Percentiles rank a stretch among this genome's conserved stretches.
phyloP scores from a whole-genome alignment of 2,888 invertebrate species.

The Pediacus dermestoides region DNA sequence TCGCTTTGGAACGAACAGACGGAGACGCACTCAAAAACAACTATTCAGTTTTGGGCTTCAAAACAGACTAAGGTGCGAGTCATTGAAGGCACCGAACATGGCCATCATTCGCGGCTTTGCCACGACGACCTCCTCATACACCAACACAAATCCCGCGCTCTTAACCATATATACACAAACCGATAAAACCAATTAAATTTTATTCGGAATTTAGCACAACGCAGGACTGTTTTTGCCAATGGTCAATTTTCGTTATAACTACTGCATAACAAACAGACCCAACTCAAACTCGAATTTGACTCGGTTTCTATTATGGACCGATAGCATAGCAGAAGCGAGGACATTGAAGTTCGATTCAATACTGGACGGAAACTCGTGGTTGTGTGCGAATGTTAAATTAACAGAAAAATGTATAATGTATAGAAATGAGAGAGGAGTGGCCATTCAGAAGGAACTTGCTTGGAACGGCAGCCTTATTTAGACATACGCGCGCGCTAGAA shows the following conservation, averaged over 20 bases:
- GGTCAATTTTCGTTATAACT: no score
- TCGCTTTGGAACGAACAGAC: constrained; percentile 29
- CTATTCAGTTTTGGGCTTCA: constrained; percentile 10
- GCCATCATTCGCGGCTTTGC: constrained; percentile 25
- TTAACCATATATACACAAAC: constrained; percentile 32
- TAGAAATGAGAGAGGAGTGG: constrained; percentile 24
- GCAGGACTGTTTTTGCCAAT: no score
- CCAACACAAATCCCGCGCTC: constrained; percentile 38
- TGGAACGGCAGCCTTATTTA: constrained; percentile 24
- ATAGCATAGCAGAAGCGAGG: constrained; percentile 18
- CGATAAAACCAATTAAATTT: constrained; percentile 17
- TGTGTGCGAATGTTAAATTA: constrained; percentile 20
- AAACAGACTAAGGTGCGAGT: constrained; percentile 27
- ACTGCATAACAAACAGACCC: no score
- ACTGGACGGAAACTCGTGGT: no score
- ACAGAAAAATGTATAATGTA: no score
- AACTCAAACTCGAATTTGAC: no score
- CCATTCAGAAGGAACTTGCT: constrained; percentile 15
- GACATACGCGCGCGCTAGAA: constrained; percentile 17
- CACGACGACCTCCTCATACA: constrained; percentile 34
- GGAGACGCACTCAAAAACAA: constrained; percentile 14
- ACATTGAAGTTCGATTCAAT: constrained; percentile 5
- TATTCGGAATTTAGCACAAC: no score
- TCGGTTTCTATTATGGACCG: no score
- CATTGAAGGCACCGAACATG: constrained; percentile 44